Conservation (phyloP, 2,888 invertebrate genomes). For the Tetanocera ferruginea region DNA sequence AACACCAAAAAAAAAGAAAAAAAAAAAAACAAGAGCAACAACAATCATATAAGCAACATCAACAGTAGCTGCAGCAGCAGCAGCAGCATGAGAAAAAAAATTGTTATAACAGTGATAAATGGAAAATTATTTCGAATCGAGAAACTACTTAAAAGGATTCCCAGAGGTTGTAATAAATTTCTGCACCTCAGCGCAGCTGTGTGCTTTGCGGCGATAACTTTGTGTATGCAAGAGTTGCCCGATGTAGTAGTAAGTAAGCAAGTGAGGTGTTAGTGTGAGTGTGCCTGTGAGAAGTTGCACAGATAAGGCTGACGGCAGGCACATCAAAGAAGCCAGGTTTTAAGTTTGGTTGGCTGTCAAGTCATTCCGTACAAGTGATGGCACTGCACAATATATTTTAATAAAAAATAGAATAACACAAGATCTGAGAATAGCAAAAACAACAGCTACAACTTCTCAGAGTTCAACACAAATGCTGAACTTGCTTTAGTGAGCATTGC, state of each 20-base stretch:
- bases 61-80: not conserved
- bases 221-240: not conserved
- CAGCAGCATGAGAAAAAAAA: constrained; percentile 45
- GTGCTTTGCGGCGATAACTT: constrained; percentile 18
- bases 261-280: constrained; percentile 2
- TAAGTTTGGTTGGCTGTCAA: too few relatives aligned
- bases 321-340: too few relatives aligned
- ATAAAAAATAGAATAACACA: too few relatives aligned
- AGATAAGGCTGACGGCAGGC: too few relatives aligned
- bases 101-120: constrained; percentile 65
- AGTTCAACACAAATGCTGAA: too few relatives aligned
- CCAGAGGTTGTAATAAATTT: constrained; percentile 67
- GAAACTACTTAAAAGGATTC: constrained; percentile 65
- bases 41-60: not conserved
- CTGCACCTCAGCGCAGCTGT: constrained; percentile 41
- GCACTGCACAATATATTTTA: too few relatives aligned
- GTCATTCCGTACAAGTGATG: too few relatives aligned
- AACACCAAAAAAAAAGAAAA: not conserved
- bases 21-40: not conserved
- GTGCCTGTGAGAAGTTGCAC: not conserved
- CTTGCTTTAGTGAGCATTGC: too few relatives aligned
- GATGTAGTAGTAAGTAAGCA: not conserved
- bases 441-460: not conserved
- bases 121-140: constrained; percentile 63
- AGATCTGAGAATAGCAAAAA: not conserved